A percentile compares a stretch with the other conserved stretches of the same genome.
Evolutionary conservation across 2,888 invertebrate genomes (phyloP).

Genomic region (Chorisops tibialis): DNA sequence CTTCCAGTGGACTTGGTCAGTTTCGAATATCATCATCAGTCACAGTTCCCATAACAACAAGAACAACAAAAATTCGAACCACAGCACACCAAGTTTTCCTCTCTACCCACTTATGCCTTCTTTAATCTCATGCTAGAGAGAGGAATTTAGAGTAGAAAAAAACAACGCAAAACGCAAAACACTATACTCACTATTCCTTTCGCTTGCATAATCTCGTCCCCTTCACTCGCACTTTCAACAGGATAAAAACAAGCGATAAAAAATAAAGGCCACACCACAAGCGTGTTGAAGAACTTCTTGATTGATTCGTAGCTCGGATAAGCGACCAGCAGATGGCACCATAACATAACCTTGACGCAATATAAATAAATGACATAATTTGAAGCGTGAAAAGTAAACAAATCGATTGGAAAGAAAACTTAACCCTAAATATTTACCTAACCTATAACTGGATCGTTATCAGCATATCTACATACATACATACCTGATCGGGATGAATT

Average conservation of each 20-base stretch:
- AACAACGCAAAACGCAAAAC: too few relatives aligned
- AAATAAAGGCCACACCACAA: too few relatives aligned
- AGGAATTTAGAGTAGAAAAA: too few relatives aligned
- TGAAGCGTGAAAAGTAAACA: background rate
- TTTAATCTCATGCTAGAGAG: too few relatives aligned
- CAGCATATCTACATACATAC: background rate
- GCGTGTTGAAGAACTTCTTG: background rate
- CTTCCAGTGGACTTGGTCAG: too few relatives aligned
- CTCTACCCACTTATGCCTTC: too few relatives aligned
- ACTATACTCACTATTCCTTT: background rate
- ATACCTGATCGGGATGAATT: background rate
- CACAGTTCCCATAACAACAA: too few relatives aligned
- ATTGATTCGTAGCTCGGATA: background rate
- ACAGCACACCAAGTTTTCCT: too few relatives aligned
- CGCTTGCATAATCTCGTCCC: background rate
- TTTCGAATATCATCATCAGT: too few relatives aligned
- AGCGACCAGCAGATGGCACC: conserved; percentile 7
- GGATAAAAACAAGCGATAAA: background rate
- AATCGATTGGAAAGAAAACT: background rate
- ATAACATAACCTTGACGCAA: background rate
- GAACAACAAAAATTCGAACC: too few relatives aligned
- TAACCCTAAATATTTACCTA: conserved; percentile 6
- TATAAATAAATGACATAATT: background rate
- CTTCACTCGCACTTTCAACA: background rate
- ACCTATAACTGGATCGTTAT: background rate